Percentiles rank a stretch among this genome's conserved stretches.
Evolutionary conservation across 2,113 vertebrate genomes (phyloP).

Genomic region (Oncorhynchus mykiss): DNA sequence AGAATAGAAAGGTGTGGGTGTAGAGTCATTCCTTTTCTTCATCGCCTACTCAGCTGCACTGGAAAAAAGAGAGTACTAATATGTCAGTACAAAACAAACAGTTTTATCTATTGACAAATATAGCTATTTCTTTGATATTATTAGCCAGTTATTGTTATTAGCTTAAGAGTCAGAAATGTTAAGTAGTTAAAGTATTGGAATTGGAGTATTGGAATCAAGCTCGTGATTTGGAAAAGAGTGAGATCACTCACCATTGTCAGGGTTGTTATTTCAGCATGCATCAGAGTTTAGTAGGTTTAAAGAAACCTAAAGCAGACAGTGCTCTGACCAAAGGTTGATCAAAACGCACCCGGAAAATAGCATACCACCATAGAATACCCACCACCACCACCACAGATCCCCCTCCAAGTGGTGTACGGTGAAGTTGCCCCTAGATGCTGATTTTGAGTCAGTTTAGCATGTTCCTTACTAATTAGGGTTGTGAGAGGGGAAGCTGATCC

Average conservation of each 20-base stretch:
- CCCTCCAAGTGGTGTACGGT: background rate
- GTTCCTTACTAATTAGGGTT: no score
- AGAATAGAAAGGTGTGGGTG: background rate
- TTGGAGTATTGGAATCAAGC: background rate
- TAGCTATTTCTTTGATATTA: background rate
- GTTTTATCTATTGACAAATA: background rate
- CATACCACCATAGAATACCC: background rate
- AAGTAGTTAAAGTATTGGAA: background rate
- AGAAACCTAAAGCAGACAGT: slow-evolving; percentile 15
- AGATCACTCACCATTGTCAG: slow-evolving; percentile 47
- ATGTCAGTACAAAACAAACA: background rate
- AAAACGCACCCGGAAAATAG: background rate
- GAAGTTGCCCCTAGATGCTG: no score
- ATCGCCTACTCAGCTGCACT: slow-evolving; percentile 41
- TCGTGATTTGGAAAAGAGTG: background rate
- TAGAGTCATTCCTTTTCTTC: background rate
- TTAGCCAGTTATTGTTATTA: background rate
- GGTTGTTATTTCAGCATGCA: slow-evolving; percentile 32
- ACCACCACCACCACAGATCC: background rate
- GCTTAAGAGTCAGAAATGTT: background rate
- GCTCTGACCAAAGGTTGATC: background rate
- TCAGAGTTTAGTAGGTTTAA: slow-evolving; percentile 2
- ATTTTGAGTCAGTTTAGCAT: no score
- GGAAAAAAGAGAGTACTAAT: background rate
- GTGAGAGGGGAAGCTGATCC: no score